Conservation (phyloP, 2,113 vertebrate species). For the Cinclus cinclus region DNA sequence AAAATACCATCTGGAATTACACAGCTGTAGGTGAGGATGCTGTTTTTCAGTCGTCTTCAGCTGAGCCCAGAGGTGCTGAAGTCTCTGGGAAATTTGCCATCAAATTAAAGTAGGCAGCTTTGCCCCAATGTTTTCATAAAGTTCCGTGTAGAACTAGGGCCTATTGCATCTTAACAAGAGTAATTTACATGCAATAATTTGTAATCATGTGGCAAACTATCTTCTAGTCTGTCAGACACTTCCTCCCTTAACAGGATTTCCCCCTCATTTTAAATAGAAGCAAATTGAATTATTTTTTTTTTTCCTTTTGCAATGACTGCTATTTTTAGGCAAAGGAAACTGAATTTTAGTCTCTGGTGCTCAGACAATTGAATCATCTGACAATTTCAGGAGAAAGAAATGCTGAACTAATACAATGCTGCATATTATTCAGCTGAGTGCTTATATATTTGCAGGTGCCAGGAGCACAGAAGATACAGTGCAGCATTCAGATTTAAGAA, state of each 20-base stretch:
- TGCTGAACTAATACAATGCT: constrained; percentile 8
- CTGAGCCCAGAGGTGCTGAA: background rate
- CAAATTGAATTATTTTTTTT: background rate
- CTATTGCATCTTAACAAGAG: background rate
- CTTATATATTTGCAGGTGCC: background rate
- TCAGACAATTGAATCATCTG: constrained; percentile 39
- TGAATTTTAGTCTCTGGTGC: constrained; percentile 9
- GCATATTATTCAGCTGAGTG: background rate
- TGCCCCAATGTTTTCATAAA: background rate
- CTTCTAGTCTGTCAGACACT: background rate
- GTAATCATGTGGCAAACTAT: background rate
- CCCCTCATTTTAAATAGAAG: background rate
- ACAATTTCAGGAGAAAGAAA: constrained; percentile 16
- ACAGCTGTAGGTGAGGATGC: background rate
- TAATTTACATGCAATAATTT: background rate
- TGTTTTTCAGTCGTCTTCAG: background rate
- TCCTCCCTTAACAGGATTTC: background rate
- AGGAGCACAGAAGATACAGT: background rate
- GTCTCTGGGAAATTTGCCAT: background rate
- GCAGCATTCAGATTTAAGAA: background rate
- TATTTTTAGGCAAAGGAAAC: constrained; percentile 46
- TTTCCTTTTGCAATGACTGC: background rate
- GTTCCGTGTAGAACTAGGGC: background rate
- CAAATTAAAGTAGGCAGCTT: background rate
- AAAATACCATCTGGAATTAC: background rate